Percentiles rank a stretch among this genome's conserved stretches.
These are phyloP conservation scores for Byasa hedistus DNA, from an alignment of 2,888 invertebrate genomes.

Conservation along the genomic window DNA sequence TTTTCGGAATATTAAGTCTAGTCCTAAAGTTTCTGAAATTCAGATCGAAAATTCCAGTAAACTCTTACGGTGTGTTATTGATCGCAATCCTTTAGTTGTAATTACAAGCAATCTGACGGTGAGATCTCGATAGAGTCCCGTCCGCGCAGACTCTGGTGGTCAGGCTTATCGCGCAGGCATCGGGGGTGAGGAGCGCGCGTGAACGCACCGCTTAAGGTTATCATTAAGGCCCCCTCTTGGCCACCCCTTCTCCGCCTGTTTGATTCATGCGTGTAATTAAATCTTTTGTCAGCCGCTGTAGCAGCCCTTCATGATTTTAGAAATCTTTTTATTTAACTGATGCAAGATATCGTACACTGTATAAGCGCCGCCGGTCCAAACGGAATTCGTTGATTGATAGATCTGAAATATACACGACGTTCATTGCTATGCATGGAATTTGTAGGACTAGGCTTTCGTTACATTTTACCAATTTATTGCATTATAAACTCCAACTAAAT, in stretches of 20 bases:
- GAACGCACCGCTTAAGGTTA: constrained; percentile 61
- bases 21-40: neutral
- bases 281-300: constrained; percentile 71
- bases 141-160: constrained; percentile 52
- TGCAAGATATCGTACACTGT: constrained; percentile 44
- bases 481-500: too few species aligned
- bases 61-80: neutral
- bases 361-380: neutral
- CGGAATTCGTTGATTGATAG: constrained; percentile 26
- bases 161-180: constrained; percentile 44
- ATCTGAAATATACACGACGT: constrained; percentile 30
- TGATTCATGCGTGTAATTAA: constrained; percentile 80
- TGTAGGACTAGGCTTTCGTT: neutral
- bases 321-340: constrained; percentile 63
- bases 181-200: constrained; percentile 53
- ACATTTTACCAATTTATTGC: too few species aligned
- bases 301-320: constrained; percentile 59
- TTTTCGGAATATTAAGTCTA: too few species aligned
- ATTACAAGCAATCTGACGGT: constrained; percentile 50
- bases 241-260: constrained; percentile 54
- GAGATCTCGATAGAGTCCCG: constrained; percentile 52
- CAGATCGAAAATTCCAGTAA: neutral
- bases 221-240: constrained; percentile 39
- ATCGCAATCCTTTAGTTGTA: constrained; percentile 36
- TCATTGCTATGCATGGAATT: constrained; percentile 1